Evolutionary conservation across 1,140 invertebrate species (phyloP).

Genomic region (Dufourea novaeangliae): DNA sequence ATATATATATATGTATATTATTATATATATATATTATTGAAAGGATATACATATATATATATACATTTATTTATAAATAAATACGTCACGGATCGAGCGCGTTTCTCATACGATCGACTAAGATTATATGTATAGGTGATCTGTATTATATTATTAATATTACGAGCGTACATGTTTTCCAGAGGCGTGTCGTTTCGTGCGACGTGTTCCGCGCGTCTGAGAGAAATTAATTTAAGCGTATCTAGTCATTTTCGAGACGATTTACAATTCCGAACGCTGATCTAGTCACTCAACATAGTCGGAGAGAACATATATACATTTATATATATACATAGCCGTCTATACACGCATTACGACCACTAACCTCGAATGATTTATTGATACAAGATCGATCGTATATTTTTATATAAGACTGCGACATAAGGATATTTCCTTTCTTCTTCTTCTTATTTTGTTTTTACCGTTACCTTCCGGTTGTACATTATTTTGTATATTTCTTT

Average conservation of each 20-base stretch:
- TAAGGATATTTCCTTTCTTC: slow-evolving; percentile 42
- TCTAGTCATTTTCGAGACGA: slow-evolving; percentile 73
- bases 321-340: slow-evolving; percentile 2
- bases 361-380: slow-evolving; percentile 47
- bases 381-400: slow-evolving; percentile 55
- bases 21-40: slow-evolving; percentile 66
- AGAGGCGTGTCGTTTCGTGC: slow-evolving; percentile 43
- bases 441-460: slow-evolving; percentile 47
- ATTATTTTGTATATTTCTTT: slow-evolving; percentile 22
- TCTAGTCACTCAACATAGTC: slow-evolving; percentile 73
- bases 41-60: too few relatives aligned
- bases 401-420: slow-evolving; percentile 60
- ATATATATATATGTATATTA: slow-evolving; percentile 64
- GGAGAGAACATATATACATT: slow-evolving; percentile 17
- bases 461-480: slow-evolving; percentile 40
- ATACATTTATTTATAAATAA: slow-evolving; percentile 67
- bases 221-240: slow-evolving; percentile 53
- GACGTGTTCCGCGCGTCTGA: slow-evolving; percentile 45
- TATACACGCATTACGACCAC: not conserved
- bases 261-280: slow-evolving; percentile 70
- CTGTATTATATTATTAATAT: slow-evolving; percentile 69
- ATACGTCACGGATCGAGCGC: slow-evolving; percentile 59
- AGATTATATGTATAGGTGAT: slow-evolving; percentile 58
- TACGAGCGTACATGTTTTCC: slow-evolving; percentile 56
- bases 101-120: slow-evolving; percentile 61